Evolutionary conservation across 2,113 vertebrate species (phyloP).

Genomic region (Cervus canadensis): DNA sequence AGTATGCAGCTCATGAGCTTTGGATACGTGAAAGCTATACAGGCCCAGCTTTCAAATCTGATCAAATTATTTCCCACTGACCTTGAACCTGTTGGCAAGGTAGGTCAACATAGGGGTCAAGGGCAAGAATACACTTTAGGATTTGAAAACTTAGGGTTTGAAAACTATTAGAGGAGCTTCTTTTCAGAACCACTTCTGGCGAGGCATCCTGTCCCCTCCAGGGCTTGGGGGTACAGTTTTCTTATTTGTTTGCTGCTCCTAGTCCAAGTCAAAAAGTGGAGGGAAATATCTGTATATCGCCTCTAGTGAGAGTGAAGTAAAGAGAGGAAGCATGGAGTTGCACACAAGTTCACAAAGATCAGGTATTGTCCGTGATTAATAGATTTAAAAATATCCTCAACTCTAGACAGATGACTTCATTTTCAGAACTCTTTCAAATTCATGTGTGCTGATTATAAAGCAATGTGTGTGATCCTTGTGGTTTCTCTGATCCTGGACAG

Average conservation of each 20-base stretch:
- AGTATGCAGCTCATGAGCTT: not conserved
- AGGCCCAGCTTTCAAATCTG: not conserved
- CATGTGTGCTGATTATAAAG: not conserved
- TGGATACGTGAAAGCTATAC: not conserved
- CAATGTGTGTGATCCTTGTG: not conserved
- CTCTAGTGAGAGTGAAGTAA: not conserved
- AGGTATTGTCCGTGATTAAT: not conserved
- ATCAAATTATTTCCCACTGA: not conserved
- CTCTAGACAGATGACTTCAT: not conserved
- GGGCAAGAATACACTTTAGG: not conserved
- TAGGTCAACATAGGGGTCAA: not conserved
- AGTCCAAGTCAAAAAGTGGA: not conserved
- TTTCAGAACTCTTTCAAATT: not conserved
- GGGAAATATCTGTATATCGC: rapidly evolving
- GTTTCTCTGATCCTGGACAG: not conserved
- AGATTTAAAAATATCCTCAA: not conserved
- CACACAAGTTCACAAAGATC: not conserved
- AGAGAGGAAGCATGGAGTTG: rapidly evolving
- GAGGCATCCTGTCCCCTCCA: not conserved
- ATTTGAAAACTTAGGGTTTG: not conserved
- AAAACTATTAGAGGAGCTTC: not conserved
- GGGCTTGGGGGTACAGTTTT: not conserved
- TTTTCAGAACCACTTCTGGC: not conserved
- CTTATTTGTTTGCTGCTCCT: not conserved
- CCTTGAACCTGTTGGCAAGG: not conserved